These are phyloP conservation scores for Lacerta viridis DNA, from an alignment of 2,797 vertebrate genomes.

Conservation along the genomic window DNA sequence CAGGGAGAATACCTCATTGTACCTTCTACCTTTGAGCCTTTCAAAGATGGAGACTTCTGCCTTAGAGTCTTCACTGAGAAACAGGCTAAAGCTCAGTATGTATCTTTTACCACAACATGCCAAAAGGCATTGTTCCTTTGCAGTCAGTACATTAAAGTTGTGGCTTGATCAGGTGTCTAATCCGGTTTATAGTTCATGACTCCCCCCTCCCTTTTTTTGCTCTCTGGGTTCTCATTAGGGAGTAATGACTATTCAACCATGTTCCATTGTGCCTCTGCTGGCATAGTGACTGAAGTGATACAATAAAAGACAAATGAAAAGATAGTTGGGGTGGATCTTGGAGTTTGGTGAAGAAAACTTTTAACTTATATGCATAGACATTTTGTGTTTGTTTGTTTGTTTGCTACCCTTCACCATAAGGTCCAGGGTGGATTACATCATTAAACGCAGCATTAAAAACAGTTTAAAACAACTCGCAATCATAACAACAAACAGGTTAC, in stretches of 20 bases:
- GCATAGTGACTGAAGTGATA: not conserved
- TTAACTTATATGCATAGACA: not conserved
- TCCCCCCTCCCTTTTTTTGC: not conserved
- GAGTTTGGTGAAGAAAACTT: no score
- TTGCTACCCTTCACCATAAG: no score
- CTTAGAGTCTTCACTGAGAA: conserved; percentile 92
- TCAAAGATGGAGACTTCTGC: conserved; percentile 89
- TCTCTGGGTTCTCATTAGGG: not conserved
- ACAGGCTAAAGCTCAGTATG: conserved; percentile 81
- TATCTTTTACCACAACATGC: conserved; percentile 2
- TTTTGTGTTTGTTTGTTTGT: no score
- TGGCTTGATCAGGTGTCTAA: not conserved
- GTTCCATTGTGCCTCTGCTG: not conserved
- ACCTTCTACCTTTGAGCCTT: conserved; percentile 89
- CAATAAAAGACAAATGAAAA: not conserved
- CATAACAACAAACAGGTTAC: not conserved
- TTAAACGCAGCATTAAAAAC: no score
- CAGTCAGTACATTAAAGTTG: fast-evolving
- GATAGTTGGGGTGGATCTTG: not conserved
- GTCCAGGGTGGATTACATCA: no score
- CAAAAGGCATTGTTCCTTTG: not conserved
- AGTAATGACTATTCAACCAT: not conserved
- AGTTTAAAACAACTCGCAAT: no score
- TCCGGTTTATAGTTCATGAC: not conserved
- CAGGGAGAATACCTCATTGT: conserved; percentile 89